Evolutionary conservation across 2,113 vertebrate species (phyloP), one percentile per base, ranked within the genome.

Genomic region (Pseudorasbora parva): DNA sequence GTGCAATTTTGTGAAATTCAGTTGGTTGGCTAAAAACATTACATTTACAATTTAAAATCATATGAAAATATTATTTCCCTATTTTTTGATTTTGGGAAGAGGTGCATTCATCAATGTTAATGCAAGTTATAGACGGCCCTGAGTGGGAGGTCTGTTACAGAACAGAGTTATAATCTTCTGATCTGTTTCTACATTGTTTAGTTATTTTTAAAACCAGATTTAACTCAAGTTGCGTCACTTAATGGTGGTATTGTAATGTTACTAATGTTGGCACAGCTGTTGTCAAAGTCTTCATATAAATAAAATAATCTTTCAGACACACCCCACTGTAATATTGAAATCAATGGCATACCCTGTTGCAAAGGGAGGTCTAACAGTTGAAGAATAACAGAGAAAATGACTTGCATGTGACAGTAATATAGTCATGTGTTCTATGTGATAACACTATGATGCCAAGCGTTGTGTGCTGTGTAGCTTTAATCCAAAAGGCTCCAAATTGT

Each of bases 1-100:
- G 81, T 85, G 69, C 86, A 87, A 79, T 60, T 83, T 80, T 83
- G 75, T 80, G 69, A 82, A 74, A 78, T 72, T 73, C 62, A 83
- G 33, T 76, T 37, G 11, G 49, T 56, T 69, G 30, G 62, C 60
- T 81, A 85, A 84, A 84, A 75, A 78, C 49, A 68, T 85, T 43
- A 82, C 66, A 87, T 82, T 84, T 74, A 57, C 68, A 82, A 75
- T 49, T 25, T 66, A 83, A 59, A 45, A n/a, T 82, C n/a, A 66
- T 78, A 68, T 23, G 59, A 84, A 84, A 80, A 78, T 62, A 71
- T 62, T 73, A 74, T 21, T 62, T 79, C 73, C 56, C 62, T 54
- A 15, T 72, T 68, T 30, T 68, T 21, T 5, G 60, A 69, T 54
- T 37, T 2, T 21, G 60, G 47, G 73, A 21, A 33, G 43, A 33